These are phyloP conservation scores for Meda fulgida DNA, from an alignment of 2,797 vertebrate genomes.

Conservation along the genomic window DNA sequence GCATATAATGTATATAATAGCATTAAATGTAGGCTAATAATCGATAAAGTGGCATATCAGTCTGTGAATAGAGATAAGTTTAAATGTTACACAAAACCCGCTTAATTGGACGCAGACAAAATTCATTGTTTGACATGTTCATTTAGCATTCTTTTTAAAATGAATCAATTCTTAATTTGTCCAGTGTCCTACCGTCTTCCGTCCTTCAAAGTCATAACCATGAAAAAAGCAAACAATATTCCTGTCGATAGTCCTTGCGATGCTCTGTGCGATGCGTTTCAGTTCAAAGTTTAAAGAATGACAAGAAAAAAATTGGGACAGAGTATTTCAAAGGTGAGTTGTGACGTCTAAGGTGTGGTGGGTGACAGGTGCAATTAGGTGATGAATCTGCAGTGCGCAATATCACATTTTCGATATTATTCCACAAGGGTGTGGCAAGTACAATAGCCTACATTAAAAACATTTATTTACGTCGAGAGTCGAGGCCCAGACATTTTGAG, in stretches of 20 bases:
- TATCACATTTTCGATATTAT: background rate
- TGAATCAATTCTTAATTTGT: background rate
- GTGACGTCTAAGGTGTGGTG: conserved; percentile 26
- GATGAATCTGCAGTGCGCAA: conserved; percentile 2
- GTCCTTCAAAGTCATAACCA: conserved; percentile 21
- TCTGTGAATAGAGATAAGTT: too few species aligned
- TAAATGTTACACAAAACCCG: background rate
- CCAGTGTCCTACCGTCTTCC: conserved; percentile 23
- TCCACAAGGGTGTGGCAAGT: conserved; percentile 9
- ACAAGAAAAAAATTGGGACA: background rate
- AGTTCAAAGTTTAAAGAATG: background rate
- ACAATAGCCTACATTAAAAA: background rate
- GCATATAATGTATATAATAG: background rate
- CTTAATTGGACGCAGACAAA: background rate
- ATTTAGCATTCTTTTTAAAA: background rate
- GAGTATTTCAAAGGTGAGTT: conserved; percentile 30
- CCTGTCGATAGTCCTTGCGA: conserved; percentile 22
- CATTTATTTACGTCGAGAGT: background rate
- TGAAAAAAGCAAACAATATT: background rate
- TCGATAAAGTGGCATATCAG: background rate
- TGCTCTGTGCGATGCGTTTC: background rate
- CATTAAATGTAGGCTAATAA: background rate
- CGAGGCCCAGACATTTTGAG: background rate
- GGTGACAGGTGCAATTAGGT: background rate
- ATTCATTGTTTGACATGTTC: background rate